These are phyloP conservation scores for Macrotus californicus DNA, from an alignment of 2,113 vertebrate genomes.

Conservation along the genomic window DNA sequence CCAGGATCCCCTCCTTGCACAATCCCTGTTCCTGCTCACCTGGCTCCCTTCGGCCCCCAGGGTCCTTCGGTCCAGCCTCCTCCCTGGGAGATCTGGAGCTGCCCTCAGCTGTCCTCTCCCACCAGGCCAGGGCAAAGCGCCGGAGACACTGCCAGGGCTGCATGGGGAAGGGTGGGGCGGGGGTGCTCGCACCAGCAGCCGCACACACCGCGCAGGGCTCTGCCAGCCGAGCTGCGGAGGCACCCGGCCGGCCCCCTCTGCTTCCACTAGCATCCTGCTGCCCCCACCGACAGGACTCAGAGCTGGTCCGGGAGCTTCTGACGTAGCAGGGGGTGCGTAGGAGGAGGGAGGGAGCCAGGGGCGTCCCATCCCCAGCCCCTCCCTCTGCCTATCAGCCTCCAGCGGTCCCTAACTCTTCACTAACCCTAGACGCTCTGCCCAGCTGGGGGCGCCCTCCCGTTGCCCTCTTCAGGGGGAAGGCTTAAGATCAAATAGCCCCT, in stretches of 20 bases:
- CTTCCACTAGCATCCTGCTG: slow-evolving; percentile 74
- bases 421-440: slow-evolving; percentile 28
- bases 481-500: background rate
- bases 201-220: slow-evolving; percentile 61
- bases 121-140: slow-evolving; percentile 75
- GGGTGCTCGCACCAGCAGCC: slow-evolving; percentile 46
- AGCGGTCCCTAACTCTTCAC: background rate
- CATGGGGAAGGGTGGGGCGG: slow-evolving; percentile 65
- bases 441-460: slow-evolving; percentile 54
- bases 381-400: slow-evolving; percentile 33
- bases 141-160: slow-evolving; percentile 76
- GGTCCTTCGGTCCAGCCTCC: slow-evolving; percentile 65
- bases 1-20: background rate
- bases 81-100: slow-evolving; percentile 67
- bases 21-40: slow-evolving; percentile 54
- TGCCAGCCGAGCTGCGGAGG: slow-evolving; percentile 67
- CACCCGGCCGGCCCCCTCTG: slow-evolving; percentile 67
- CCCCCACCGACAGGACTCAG: slow-evolving; percentile 70
- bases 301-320: slow-evolving; percentile 70
- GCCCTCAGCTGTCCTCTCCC: slow-evolving; percentile 74
- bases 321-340: slow-evolving; percentile 71
- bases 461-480: slow-evolving; percentile 37
- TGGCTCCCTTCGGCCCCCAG: slow-evolving; percentile 70
- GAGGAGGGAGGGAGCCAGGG: slow-evolving; percentile 45
- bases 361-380: slow-evolving; percentile 58